A percentile compares a stretch with the other conserved stretches of the same genome.
Conservation (phyloP, 2,797 vertebrate species). For the Neostethus bicornis region DNA sequence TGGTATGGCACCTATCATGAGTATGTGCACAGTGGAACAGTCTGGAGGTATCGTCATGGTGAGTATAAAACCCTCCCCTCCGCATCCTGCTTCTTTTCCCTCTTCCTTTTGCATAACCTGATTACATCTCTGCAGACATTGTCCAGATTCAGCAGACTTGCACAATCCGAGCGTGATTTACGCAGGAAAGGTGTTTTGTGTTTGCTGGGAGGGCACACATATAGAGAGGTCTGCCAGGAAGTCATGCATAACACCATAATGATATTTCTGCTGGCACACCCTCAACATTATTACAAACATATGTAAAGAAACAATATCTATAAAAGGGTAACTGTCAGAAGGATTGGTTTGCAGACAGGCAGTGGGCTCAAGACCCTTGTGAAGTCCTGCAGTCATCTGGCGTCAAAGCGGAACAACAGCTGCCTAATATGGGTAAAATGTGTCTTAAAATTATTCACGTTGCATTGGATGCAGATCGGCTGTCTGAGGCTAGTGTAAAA, state of each 20-base stretch:
- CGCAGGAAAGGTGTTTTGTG: conserved; percentile 37
- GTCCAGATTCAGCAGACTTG: conserved; percentile 42
- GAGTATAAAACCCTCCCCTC: conserved; percentile 66
- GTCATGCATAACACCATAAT: conserved; percentile 26
- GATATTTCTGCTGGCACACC: conserved; percentile 37
- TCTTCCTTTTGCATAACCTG: conserved; percentile 17
- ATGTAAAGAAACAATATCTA: conserved; percentile 14
- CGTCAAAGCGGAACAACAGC: conserved; percentile 2
- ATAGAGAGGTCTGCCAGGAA: conserved; percentile 25
- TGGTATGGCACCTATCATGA: conserved; percentile 99
- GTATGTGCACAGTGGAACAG: conserved; percentile 97
- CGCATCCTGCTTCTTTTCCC: conserved; percentile 1
- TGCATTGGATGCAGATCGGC: background rate
- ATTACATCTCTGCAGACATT: conserved; percentile 48
- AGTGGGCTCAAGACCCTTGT: conserved; percentile 21
- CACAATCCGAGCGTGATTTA: conserved; percentile 33
- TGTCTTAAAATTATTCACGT: background rate
- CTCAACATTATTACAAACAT: conserved; percentile 23
- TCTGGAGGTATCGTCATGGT: conserved; percentile 99
- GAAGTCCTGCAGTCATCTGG: conserved; percentile 25
- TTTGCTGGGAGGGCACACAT: conserved; percentile 31
- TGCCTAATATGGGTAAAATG: background rate
- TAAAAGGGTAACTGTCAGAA: conserved; percentile 15
- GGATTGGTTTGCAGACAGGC: conserved; percentile 1
- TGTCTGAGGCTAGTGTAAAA: conserved; percentile 1